phyloP scores from a whole-genome alignment of 2,113 vertebrate species.

The Arvicanthis niloticus region DNA sequence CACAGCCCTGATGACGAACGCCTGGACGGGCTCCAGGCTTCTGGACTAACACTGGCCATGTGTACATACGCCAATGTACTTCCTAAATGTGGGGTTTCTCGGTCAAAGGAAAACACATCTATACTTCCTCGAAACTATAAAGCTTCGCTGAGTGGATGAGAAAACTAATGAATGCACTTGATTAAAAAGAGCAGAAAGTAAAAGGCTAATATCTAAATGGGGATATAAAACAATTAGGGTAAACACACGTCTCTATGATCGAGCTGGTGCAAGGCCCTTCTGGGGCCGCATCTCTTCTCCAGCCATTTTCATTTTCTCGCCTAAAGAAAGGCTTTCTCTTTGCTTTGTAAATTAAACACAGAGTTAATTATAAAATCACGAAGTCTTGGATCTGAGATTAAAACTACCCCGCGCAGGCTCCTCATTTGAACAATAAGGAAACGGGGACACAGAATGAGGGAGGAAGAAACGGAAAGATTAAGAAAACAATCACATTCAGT shows the following conservation, averaged over 20 bases:
- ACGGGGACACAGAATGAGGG: neutral
- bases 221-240: conserved; percentile 55
- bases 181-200: conserved; percentile 66
- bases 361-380: conserved; percentile 50
- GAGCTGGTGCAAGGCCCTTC: conserved; percentile 31
- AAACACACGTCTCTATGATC: conserved; percentile 32
- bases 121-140: conserved; percentile 63
- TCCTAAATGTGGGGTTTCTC: conserved; percentile 44
- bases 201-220: conserved; percentile 65
- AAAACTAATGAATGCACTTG: conserved; percentile 57
- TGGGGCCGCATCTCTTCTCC: neutral
- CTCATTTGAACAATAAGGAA: conserved; percentile 14
- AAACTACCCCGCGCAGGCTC: neutral
- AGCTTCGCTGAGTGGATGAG: conserved; percentile 39
- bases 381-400: conserved; percentile 56
- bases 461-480: neutral
- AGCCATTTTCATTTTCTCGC: conserved; percentile 30
- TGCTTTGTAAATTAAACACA: conserved; percentile 55
- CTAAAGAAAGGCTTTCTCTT: conserved; percentile 45
- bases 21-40: neutral
- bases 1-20: neutral
- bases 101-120: conserved; percentile 40
- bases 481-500: conserved; percentile 14
- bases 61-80: neutral
- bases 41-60: neutral